A percentile compares a stretch with the other conserved stretches of the same genome.
Conservation (phyloP, 2,113 vertebrate genomes). For the Cochlearius cochlearius region DNA sequence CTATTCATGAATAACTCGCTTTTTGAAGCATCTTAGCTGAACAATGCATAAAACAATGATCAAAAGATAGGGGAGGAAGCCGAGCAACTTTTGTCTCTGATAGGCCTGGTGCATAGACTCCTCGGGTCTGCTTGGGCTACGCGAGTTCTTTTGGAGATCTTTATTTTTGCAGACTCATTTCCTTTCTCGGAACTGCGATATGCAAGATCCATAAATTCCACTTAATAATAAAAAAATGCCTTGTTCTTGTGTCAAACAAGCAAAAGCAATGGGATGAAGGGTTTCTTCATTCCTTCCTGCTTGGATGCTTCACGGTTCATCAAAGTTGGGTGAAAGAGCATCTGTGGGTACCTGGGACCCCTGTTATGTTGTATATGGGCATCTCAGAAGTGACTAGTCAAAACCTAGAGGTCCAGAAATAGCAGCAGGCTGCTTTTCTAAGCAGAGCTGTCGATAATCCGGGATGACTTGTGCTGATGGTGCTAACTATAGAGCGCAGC, state of each 20-base stretch:
- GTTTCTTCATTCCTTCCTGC: not conserved
- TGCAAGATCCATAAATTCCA: not conserved
- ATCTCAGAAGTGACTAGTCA: not conserved
- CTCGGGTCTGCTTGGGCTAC: not conserved
- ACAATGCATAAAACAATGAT: not conserved
- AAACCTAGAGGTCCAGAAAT: not conserved
- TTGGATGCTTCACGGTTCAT: not conserved
- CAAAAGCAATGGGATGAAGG: not conserved
- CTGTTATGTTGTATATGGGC: not conserved
- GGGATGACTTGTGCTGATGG: not conserved
- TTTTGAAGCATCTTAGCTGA: not conserved
- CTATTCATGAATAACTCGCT: not conserved
- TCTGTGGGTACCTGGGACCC: not conserved
- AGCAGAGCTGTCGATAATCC: not conserved
- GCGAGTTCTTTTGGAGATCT: not conserved
- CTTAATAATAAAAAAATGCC: not conserved
- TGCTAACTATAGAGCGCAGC: not conserved
- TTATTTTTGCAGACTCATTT: not conserved
- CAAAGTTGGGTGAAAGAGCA: not conserved
- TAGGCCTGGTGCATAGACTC: not conserved
- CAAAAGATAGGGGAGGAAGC: not conserved
- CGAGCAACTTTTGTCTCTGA: not conserved
- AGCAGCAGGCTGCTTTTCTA: not conserved
- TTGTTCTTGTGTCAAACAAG: not conserved
- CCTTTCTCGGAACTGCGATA: not conserved